A percentile compares a stretch with the other conserved stretches of the same genome.
Evolutionary conservation across 2,113 vertebrate species (phyloP).

Genomic region (Etheostoma cragini): DNA sequence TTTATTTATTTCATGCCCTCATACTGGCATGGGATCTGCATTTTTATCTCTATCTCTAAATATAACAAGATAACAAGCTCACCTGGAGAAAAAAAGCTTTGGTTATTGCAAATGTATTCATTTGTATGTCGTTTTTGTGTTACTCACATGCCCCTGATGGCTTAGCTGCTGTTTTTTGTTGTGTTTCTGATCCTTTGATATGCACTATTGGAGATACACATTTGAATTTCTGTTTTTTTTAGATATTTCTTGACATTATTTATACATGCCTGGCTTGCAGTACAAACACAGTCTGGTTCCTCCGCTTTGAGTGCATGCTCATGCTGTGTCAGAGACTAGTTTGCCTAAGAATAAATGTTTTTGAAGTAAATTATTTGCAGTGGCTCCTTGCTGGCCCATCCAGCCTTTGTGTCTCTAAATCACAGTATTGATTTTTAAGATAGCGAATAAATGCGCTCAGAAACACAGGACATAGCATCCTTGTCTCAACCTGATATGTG

Average conservation of each 20-base stretch:
- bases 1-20: constrained; percentile 55
- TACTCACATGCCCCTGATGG: constrained; percentile 1
- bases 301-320: constrained; percentile 61
- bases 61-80: constrained; percentile 19
- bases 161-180: neutral
- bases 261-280: constrained; percentile 65
- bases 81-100: constrained; percentile 15
- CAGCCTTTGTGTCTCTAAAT: constrained; percentile 76
- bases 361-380: constrained; percentile 78
- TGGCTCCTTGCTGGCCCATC: constrained; percentile 58
- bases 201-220: constrained; percentile 44
- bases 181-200: constrained; percentile 45
- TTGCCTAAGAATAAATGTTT: constrained; percentile 77
- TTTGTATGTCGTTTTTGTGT: constrained; percentile 12
- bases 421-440: constrained; percentile 82
- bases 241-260: constrained; percentile 71
- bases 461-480: constrained; percentile 55
- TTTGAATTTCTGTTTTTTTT: constrained; percentile 58
- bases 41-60: constrained; percentile 43
- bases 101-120: constrained; percentile 21
- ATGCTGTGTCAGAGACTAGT: constrained; percentile 67
- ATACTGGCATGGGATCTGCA: constrained; percentile 29
- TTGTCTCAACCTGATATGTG: constrained; percentile 71
- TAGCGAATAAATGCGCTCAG: constrained; percentile 63
- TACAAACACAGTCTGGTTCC: constrained; percentile 56